Conservation (phyloP, 1,140 invertebrate species). For the Zaprionus ornatus region DNA sequence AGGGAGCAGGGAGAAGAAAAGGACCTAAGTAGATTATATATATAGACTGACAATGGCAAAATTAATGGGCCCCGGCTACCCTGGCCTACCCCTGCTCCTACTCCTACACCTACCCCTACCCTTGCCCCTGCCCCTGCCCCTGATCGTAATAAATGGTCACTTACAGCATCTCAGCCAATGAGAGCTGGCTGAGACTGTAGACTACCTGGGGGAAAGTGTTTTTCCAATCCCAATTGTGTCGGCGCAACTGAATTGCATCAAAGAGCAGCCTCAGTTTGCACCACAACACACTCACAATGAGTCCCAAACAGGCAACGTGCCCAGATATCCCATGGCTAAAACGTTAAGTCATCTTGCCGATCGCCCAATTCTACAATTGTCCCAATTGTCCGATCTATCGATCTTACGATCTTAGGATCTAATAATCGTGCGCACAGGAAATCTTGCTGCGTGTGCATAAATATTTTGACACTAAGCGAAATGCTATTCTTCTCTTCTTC, state of each 20-base stretch:
- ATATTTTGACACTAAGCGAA: conserved; percentile 78
- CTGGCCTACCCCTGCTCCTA: neutral
- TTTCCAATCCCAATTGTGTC: conserved; percentile 40
- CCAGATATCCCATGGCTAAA: conserved; percentile 58
- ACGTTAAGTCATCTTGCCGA: conserved; percentile 70
- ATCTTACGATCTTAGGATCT: neutral
- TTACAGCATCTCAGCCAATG: conserved; percentile 62
- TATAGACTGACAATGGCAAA: conserved; percentile 69
- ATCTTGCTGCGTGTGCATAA: conserved; percentile 73
- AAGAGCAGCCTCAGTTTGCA: conserved; percentile 37
- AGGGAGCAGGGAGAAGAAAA: neutral
- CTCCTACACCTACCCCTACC: neutral
- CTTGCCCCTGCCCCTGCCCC: neutral
- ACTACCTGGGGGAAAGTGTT: conserved; percentile 68
- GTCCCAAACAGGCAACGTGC: neutral
- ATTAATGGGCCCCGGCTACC: conserved; percentile 66
- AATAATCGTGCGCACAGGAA: conserved; percentile 47
- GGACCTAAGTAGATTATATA: conserved; percentile 64
- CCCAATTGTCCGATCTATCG: conserved; percentile 3
- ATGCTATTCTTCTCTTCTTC: neutral
- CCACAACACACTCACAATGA: conserved; percentile 17
- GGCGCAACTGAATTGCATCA: conserved; percentile 75
- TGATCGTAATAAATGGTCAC: conserved; percentile 55
- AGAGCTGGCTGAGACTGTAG: neutral
- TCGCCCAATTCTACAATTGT: conserved; percentile 21